These are phyloP conservation scores for Zaprionus lineosus DNA, from an alignment of 2,888 invertebrate genomes.

Conservation along the genomic window DNA sequence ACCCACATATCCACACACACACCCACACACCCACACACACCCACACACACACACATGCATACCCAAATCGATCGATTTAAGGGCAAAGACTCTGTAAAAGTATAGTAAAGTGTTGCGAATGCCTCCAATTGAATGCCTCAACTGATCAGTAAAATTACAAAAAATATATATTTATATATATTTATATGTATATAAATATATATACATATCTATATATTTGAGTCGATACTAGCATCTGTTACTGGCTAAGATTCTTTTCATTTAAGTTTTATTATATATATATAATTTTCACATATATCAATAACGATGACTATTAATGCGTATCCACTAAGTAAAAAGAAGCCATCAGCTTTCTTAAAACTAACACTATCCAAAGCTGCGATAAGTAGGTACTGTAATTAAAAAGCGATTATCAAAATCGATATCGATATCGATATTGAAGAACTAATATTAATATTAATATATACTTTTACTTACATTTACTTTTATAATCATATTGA, in stretches of 20 bases:
- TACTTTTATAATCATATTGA: too few relatives aligned
- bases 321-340: constrained; percentile 58
- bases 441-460: too few relatives aligned
- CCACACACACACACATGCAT: constrained; percentile 28
- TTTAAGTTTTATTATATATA: constrained; percentile 65
- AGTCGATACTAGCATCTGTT: too few relatives aligned
- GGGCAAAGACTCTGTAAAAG: constrained; percentile 58
- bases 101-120: constrained; percentile 73
- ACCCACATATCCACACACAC: constrained; percentile 23
- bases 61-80: too few relatives aligned
- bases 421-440: not conserved
- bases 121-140: constrained; percentile 36
- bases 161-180: constrained; percentile 20
- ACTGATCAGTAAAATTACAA: constrained; percentile 29
- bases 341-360: constrained; percentile 28
- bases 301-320: constrained; percentile 83
- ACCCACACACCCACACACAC: constrained; percentile 25
- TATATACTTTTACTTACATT: too few relatives aligned
- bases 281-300: constrained; percentile 80
- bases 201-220: constrained; percentile 21
- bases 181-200: not conserved
- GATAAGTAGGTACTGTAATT: constrained; percentile 30
- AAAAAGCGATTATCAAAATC: constrained; percentile 20
- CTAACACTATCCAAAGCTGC: constrained; percentile 29
- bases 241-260: constrained; percentile 56